Conservation (phyloP, 1,140 invertebrate genomes). For the Fopius arisanus region DNA sequence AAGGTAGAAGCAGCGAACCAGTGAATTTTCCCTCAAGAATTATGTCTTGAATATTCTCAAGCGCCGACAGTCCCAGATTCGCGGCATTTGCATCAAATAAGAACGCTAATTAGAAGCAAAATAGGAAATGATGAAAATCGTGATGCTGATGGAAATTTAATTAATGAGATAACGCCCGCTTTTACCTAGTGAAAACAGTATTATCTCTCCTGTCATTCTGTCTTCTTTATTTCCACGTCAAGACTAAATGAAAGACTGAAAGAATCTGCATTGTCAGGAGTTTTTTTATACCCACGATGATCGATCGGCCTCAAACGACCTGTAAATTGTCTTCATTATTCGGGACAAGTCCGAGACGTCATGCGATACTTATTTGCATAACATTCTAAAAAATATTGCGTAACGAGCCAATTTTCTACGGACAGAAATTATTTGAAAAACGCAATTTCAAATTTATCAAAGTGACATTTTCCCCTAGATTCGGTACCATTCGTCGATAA, state of each 20-base stretch:
- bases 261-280: neutral
- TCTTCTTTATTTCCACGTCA: neutral
- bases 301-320: neutral
- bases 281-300: neutral
- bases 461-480: neutral
- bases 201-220: neutral
- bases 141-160: neutral
- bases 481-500: neutral
- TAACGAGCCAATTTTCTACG: too few relatives aligned
- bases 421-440: too few relatives aligned
- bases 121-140: neutral
- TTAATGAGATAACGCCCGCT: neutral
- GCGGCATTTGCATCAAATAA: neutral
- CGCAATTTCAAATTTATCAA: neutral
- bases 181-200: neutral
- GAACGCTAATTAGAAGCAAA: neutral
- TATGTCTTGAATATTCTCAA: neutral
- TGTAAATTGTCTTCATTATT: neutral
- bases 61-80: neutral
- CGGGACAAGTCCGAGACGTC: neutral
- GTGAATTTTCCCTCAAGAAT: neutral
- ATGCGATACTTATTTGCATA: too few relatives aligned
- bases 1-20: neutral
- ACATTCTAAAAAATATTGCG: too few relatives aligned
- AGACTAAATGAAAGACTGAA: neutral